Evolutionary conservation across 2,888 invertebrate species (phyloP).

Genomic region (Empis livida): DNA sequence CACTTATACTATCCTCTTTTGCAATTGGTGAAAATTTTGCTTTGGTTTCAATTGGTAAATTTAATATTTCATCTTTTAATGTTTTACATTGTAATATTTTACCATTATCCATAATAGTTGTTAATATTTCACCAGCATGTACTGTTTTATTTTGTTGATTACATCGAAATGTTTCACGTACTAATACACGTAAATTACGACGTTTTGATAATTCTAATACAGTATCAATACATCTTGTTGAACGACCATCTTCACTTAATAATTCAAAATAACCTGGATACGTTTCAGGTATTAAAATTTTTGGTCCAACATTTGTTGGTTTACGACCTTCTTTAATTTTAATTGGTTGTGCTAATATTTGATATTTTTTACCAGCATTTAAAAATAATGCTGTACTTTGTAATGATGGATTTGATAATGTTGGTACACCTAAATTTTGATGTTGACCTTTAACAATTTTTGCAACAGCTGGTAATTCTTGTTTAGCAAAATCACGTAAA

Average conservation of each 20-base stretch:
- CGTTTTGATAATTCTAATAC: conserved; percentile 71
- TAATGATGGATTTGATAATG: conserved; percentile 71
- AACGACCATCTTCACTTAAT: conserved; percentile 84
- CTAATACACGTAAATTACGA: conserved; percentile 38
- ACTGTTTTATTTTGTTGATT: conserved; percentile 44
- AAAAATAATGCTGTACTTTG: conserved; percentile 78
- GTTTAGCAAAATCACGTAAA: conserved; percentile 47
- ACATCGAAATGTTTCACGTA: conserved; percentile 36
- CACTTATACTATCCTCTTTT: conserved; percentile 85
- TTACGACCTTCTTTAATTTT: conserved; percentile 81
- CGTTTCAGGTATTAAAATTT: conserved; percentile 79
- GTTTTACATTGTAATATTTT: conserved; percentile 81
- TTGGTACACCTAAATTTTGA: conserved; percentile 79
- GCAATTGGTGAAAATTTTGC: conserved; percentile 88
- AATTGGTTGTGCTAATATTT: conserved; percentile 77
- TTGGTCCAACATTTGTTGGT: conserved; percentile 60
- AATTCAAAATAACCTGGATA: conserved; percentile 90
- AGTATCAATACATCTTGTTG: conserved; percentile 79
- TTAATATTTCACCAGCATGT: conserved; percentile 71
- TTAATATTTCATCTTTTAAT: conserved; percentile 67
- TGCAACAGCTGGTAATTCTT: conserved; percentile 69
- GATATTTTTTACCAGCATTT: conserved; percentile 71
- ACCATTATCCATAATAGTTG: conserved; percentile 59
- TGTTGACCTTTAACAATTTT: conserved; percentile 92
- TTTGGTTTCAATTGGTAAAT: conserved; percentile 73